phyloP scores from a whole-genome alignment of 1,140 invertebrate genomes.

The Philotrypesis tridentata region DNA sequence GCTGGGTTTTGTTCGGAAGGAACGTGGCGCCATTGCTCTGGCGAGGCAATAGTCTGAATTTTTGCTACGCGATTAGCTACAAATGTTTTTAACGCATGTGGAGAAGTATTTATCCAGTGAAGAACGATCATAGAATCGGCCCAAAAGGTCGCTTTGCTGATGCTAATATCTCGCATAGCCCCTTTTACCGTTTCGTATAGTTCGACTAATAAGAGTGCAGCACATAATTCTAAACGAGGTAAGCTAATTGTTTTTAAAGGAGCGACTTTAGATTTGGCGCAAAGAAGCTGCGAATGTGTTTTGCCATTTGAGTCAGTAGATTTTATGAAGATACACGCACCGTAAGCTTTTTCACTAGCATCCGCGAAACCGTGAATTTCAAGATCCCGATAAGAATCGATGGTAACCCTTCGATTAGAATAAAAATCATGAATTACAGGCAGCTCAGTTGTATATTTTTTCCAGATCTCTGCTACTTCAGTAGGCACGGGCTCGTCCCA shows the following conservation, averaged over 20 bases:
- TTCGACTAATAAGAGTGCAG: not conserved
- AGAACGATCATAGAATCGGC: not conserved
- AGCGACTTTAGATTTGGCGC: not conserved
- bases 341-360: too few species aligned
- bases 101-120: not conserved
- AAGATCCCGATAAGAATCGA: too few species aligned
- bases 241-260: too few species aligned
- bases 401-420: not conserved
- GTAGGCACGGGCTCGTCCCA: constrained; percentile 25
- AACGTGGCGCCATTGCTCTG: not conserved
- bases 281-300: not conserved
- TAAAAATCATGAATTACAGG: not conserved
- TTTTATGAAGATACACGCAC: not conserved
- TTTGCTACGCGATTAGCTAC: not conserved
- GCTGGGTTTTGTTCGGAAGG: too few species aligned
- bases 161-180: not conserved
- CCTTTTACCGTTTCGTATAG: too few species aligned
- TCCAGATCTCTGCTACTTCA: not conserved
- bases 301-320: too few species aligned
- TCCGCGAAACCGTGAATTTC: too few species aligned
- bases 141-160: not conserved
- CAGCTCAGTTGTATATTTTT: not conserved
- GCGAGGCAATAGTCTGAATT: not conserved
- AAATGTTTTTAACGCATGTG: not conserved
- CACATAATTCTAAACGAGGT: too few species aligned